Conservation (phyloP, 2,113 vertebrate genomes). For the Ictalurus furcatus region DNA sequence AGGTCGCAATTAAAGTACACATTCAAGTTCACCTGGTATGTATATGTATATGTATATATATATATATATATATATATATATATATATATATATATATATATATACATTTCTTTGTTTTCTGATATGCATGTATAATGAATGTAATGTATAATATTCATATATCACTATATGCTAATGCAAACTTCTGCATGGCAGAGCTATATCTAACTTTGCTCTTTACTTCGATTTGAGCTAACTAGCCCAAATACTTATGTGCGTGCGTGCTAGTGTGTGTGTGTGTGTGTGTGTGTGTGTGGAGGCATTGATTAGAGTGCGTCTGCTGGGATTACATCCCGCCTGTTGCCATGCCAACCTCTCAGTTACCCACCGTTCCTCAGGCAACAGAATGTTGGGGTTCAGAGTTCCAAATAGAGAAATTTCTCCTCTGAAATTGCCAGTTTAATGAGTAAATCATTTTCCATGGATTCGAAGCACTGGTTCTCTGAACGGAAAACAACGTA, state of each 20-base stretch:
- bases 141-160: background rate
- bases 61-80: no score
- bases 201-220: conserved; percentile 46
- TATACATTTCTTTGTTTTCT: background rate
- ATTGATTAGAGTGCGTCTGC: conserved; percentile 56
- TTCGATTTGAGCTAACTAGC: conserved; percentile 34
- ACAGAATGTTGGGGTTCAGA: conserved; percentile 60
- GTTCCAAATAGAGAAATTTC: conserved; percentile 51
- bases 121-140: background rate
- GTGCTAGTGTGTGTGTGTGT: background rate
- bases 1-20: background rate
- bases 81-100: no score
- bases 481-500: background rate
- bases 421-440: conserved; percentile 50
- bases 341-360: conserved; percentile 52
- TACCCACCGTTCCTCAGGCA: conserved; percentile 53
- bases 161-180: background rate
- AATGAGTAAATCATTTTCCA: conserved; percentile 47
- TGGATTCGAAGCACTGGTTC: background rate
- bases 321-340: conserved; percentile 57
- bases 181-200: conserved; percentile 20
- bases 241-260: conserved; percentile 25
- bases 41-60: background rate
- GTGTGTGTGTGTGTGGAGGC: conserved; percentile 50
- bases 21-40: background rate